Evolutionary conservation across 2,888 invertebrate species (phyloP).

Genomic region (Tuberolachnus salignus): DNA sequence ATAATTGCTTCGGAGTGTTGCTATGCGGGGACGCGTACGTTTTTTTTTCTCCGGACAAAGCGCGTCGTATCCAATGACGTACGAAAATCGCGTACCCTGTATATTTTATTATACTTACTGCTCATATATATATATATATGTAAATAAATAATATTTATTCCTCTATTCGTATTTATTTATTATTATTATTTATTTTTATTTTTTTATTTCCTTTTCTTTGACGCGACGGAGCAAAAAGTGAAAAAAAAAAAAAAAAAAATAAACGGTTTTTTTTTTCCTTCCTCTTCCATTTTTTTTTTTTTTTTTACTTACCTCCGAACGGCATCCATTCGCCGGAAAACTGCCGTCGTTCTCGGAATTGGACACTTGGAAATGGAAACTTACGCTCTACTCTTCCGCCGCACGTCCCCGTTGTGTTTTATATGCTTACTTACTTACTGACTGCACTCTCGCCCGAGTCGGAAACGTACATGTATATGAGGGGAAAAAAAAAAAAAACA

Average conservation of each 20-base stretch:
- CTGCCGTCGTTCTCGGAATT: constrained; percentile 19
- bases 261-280: not conserved
- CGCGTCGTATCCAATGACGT: no score
- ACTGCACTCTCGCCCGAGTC: no score
- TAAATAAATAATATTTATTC: no score
- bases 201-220: not conserved
- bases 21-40: no score
- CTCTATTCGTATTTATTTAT: no score
- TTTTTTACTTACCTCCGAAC: not conserved
- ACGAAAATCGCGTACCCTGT: no score
- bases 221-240: not conserved
- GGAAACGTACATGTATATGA: no score
- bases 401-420: not conserved
- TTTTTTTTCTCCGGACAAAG: no score
- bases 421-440: not conserved
- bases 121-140: no score
- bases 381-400: not conserved
- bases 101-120: no score
- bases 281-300: not conserved
- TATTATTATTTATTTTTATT: not conserved
- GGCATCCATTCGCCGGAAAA: constrained; percentile 17
- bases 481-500: not conserved
- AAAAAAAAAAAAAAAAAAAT: not conserved
- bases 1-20: not conserved
- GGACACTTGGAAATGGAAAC: constrained; percentile 37